Evolutionary conservation across 2,797 vertebrate species (phyloP).

Genomic region (Mus spretus): DNA sequence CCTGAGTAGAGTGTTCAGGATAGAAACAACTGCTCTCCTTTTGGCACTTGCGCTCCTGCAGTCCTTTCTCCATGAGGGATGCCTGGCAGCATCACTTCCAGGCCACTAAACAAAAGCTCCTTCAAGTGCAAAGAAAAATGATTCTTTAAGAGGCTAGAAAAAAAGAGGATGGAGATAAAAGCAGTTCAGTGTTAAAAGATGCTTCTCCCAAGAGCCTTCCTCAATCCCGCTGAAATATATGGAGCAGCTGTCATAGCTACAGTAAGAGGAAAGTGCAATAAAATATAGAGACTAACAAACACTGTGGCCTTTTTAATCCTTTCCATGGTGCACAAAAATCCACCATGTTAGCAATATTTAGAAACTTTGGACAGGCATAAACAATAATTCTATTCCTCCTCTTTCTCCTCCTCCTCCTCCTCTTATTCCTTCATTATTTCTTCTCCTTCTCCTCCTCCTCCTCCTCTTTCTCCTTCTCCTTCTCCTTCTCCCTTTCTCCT

Average conservation of each 20-base stretch:
- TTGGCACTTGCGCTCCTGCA: constrained; percentile 62
- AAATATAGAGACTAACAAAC: constrained; percentile 50
- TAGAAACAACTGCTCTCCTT: constrained; percentile 28
- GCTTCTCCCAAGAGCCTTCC: constrained; percentile 65
- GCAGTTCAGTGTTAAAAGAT: constrained; percentile 82
- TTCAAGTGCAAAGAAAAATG: constrained; percentile 83
- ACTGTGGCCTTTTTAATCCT: constrained; percentile 15
- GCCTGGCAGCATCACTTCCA: constrained; percentile 78
- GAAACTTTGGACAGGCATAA: neutral
- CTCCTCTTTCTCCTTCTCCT: accelerated
- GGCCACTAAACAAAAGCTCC: constrained; percentile 84
- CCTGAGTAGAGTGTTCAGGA: neutral
- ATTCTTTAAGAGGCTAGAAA: constrained; percentile 75
- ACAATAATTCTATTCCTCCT: neutral
- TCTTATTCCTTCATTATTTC: neutral
- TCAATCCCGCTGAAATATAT: constrained; percentile 78
- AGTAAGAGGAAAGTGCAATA: constrained; percentile 50
- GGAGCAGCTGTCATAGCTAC: constrained; percentile 46
- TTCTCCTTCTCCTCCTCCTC: neutral
- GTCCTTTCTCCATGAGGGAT: constrained; percentile 76
- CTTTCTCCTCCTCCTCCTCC: neutral
- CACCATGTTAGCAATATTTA: neutral
- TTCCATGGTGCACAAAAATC: neutral
- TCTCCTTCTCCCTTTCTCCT: accelerated
- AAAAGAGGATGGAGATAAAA: constrained; percentile 80